phyloP scores from a whole-genome alignment of 2,888 invertebrate genomes.

The Aplocera efformata region DNA sequence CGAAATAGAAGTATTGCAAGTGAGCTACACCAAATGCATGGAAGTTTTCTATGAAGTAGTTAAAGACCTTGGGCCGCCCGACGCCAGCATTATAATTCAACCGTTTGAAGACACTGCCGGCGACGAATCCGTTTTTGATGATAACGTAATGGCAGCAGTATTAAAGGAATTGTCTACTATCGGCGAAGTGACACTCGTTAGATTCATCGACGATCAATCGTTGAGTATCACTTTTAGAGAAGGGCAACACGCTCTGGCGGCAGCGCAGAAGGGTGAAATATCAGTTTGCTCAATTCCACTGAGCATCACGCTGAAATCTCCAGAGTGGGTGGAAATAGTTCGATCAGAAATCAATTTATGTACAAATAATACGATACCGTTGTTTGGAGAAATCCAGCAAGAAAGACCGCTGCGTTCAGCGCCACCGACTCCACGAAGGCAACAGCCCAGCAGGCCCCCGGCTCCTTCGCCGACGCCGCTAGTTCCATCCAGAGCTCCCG shows the following conservation, averaged over 20 bases:
- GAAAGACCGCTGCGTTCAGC: conserved; percentile 67
- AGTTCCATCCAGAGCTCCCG: conserved; percentile 66
- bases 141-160: conserved; percentile 88
- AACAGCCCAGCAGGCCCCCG: conserved; percentile 82
- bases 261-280: conserved; percentile 79
- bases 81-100: conserved; percentile 93
- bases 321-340: conserved; percentile 91
- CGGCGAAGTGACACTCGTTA: conserved; percentile 94
- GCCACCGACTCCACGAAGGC: conserved; percentile 72
- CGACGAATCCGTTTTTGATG: conserved; percentile 86
- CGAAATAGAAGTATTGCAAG: conserved; percentile 91
- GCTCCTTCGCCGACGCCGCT: conserved; percentile 79
- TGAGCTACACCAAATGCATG: conserved; percentile 88
- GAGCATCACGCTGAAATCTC: conserved; percentile 88
- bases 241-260: conserved; percentile 92
- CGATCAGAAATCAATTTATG: conserved; percentile 91
- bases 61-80: conserved; percentile 94
- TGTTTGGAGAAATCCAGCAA: conserved; percentile 76
- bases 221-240: conserved; percentile 96
- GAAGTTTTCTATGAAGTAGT: conserved; percentile 92
- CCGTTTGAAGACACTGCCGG: conserved; percentile 57
- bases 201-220: conserved; percentile 90
- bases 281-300: conserved; percentile 84
- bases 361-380: conserved; percentile 90
- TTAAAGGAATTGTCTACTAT: conserved; percentile 90